phyloP scores from a whole-genome alignment of 2,888 invertebrate species.

The Ophion obscuratus region DNA sequence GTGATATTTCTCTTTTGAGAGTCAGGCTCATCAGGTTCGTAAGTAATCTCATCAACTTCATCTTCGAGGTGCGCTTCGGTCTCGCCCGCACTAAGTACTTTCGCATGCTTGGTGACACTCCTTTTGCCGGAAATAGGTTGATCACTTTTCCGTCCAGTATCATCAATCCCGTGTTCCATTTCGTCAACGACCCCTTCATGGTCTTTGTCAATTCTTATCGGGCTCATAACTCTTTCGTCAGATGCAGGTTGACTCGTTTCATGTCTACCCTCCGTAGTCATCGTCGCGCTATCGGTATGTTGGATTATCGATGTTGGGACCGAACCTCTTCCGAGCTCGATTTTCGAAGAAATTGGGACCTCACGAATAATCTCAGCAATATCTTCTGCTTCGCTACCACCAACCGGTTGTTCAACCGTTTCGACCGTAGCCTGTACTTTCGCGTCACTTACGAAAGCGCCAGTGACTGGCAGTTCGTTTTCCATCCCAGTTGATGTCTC shows the following conservation, averaged over 20 bases:
- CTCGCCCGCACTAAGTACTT: too few species aligned
- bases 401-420: neutral
- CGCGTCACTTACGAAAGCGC: constrained; percentile 19
- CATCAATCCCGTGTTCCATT: neutral
- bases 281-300: neutral
- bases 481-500: constrained; percentile 51
- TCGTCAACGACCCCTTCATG: neutral
- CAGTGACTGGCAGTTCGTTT: neutral
- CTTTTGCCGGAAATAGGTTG: neutral
- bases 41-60: neutral
- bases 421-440: constrained; percentile 13
- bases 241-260: neutral
- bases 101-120: neutral
- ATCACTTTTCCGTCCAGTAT: neutral
- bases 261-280: neutral
- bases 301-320: neutral
- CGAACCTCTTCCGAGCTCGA: neutral
- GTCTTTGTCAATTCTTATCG: neutral
- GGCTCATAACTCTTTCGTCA: neutral
- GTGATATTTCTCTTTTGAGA: neutral
- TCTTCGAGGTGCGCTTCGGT: neutral
- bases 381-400: constrained; percentile 19
- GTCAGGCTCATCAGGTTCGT: neutral
- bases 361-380: constrained; percentile 13
- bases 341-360: neutral